Percentiles rank a stretch among this genome's conserved stretches.
Conservation (phyloP, 1,140 invertebrate species). For the Saccostrea cuccullata region DNA sequence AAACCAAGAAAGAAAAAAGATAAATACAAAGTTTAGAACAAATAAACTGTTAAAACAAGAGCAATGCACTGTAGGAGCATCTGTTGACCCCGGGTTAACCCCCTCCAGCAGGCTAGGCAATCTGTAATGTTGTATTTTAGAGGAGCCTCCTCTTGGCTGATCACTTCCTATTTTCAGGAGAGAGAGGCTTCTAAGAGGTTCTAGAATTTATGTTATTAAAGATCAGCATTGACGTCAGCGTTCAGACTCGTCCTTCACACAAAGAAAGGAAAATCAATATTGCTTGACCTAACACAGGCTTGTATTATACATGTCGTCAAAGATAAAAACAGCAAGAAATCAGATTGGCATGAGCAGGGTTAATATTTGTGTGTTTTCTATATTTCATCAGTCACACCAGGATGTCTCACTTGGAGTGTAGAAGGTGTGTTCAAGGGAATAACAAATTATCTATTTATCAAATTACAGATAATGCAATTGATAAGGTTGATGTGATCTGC, state of each 20-base stretch:
- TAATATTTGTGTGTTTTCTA: not conserved
- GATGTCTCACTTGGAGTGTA: not conserved
- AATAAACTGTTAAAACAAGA: not conserved
- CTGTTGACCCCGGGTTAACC: not conserved
- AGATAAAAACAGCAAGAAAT: not conserved
- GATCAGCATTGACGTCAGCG: slow-evolving; percentile 10
- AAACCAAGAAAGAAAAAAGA: not conserved
- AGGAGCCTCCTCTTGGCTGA: not conserved
- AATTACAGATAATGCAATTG: too few species aligned
- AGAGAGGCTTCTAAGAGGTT: not conserved
- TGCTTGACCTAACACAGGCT: not conserved
- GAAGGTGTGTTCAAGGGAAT: not conserved
- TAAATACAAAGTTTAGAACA: not conserved
- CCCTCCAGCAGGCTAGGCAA: not conserved
- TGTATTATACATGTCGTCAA: not conserved
- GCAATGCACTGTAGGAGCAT: not conserved
- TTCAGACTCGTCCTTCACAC: slow-evolving; percentile 23
- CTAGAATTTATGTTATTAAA: not conserved
- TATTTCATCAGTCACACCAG: not conserved
- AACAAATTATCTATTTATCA: not conserved
- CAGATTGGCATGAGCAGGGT: not conserved
- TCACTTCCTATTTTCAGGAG: not conserved
- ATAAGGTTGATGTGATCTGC: not conserved
- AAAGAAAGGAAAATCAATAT: slow-evolving; percentile 26
- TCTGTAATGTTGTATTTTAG: not conserved